These are phyloP conservation scores for Monochamus saltuarius DNA, from an alignment of 1,140 invertebrate genomes.

Conservation along the genomic window DNA sequence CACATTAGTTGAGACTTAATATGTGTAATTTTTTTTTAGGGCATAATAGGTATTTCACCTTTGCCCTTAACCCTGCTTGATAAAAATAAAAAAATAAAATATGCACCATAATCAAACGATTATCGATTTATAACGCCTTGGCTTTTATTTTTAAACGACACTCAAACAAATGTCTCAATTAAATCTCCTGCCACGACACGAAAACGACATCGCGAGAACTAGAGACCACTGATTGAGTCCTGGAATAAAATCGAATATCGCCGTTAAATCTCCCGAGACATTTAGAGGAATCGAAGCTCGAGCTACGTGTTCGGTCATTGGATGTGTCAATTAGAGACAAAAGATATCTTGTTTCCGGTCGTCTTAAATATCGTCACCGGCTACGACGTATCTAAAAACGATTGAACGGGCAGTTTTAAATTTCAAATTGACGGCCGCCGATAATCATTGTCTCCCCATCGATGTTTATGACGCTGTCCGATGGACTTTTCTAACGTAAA, in stretches of 20 bases:
- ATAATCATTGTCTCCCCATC: slow-evolving; percentile 19
- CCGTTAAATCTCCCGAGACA: slow-evolving; percentile 19
- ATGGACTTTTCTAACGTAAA: background rate
- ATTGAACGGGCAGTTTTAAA: slow-evolving; percentile 29
- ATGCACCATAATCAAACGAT: no score
- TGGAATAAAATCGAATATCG: slow-evolving; percentile 25
- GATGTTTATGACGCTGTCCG: background rate
- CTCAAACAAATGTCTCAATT: no score
- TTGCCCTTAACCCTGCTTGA: no score
- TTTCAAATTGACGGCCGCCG: slow-evolving; percentile 27
- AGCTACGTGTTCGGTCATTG: slow-evolving; percentile 27
- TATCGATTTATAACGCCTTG: no score
- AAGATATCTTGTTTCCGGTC: slow-evolving; percentile 37
- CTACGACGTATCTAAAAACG: slow-evolving; percentile 25
- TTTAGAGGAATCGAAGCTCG: slow-evolving; percentile 8
- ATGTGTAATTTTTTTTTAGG: no score
- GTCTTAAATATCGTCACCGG: slow-evolving; percentile 26
- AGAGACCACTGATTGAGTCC: slow-evolving; percentile 7
- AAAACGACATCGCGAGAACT: no score
- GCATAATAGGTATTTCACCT: no score
- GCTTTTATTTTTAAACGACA: no score
- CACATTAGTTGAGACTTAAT: no score
- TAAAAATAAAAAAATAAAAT: no score
- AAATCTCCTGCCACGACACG: no score
- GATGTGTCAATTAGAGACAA: slow-evolving; percentile 36